Evolutionary conservation across 2,797 vertebrate species (phyloP).

Genomic region (Ispidina lecontei): DNA sequence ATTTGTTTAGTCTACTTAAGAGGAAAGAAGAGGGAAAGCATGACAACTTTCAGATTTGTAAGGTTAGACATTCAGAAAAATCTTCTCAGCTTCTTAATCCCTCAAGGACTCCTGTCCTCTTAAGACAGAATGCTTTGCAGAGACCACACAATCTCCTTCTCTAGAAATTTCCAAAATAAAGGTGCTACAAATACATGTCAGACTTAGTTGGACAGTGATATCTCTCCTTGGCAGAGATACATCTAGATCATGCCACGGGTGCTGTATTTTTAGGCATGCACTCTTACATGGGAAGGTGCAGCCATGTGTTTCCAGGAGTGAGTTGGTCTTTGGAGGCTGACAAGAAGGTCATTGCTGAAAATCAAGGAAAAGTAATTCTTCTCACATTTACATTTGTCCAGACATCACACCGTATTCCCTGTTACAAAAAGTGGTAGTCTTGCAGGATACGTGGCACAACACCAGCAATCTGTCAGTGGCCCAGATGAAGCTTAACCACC

Average conservation of each 20-base stretch:
- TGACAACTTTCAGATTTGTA: neutral
- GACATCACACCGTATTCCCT: neutral
- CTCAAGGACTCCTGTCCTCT: neutral
- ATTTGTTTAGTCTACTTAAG: constrained; percentile 17
- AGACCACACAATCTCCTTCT: neutral
- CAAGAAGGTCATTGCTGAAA: neutral
- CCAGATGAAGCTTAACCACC: neutral
- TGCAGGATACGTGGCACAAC: neutral
- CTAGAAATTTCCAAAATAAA: neutral
- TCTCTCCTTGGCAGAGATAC: neutral
- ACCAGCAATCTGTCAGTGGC: neutral
- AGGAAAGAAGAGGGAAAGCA: neutral
- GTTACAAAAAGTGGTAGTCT: neutral
- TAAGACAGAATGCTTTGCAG: neutral
- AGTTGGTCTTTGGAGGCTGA: neutral
- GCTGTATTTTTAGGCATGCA: neutral
- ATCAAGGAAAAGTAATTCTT: neutral
- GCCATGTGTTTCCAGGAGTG: neutral
- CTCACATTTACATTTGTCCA: neutral
- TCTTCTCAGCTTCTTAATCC: neutral
- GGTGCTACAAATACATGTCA: neutral
- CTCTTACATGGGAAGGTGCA: neutral
- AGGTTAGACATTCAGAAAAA: neutral
- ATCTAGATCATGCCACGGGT: neutral
- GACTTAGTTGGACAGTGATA: neutral